These are phyloP conservation scores for Chrysotoxum bicinctum DNA, from an alignment of 2,888 invertebrate genomes.

Conservation along the genomic window DNA sequence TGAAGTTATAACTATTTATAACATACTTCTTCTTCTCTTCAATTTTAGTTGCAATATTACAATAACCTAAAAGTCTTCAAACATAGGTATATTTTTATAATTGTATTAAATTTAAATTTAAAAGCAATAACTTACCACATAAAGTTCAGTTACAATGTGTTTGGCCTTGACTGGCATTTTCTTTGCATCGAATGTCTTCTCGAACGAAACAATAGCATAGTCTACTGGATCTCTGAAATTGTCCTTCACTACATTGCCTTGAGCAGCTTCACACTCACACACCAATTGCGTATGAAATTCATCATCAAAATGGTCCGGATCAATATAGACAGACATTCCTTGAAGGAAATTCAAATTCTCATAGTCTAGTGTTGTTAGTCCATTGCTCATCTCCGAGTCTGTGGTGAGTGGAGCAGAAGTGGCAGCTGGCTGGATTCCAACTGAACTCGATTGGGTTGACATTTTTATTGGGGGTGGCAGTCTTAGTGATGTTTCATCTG, in stretches of 20 bases:
- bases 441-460: slow-evolving; percentile 23
- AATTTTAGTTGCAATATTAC: too few species aligned
- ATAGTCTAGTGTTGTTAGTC: slow-evolving; percentile 77
- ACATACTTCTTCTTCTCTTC: too few species aligned
- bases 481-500: slow-evolving; percentile 7
- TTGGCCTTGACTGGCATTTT: slow-evolving; percentile 77
- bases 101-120: too few species aligned
- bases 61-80: too few species aligned
- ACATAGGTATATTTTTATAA: too few species aligned
- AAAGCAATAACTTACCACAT: slow-evolving; percentile 76
- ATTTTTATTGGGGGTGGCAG: slow-evolving; percentile 23
- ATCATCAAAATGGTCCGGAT: slow-evolving; percentile 81
- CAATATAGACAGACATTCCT: slow-evolving; percentile 80
- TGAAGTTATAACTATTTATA: too few species aligned
- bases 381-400: slow-evolving; percentile 75
- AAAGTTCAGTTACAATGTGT: slow-evolving; percentile 79
- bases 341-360: slow-evolving; percentile 78
- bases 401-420: slow-evolving; percentile 36
- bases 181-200: slow-evolving; percentile 75
- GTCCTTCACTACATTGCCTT: slow-evolving; percentile 83
- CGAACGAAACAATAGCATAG: slow-evolving; percentile 85
- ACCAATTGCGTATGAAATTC: slow-evolving; percentile 81
- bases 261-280: slow-evolving; percentile 83
- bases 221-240: slow-evolving; percentile 84
- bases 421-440: neutral